Conservation (phyloP, 2,888 invertebrate species). For the Papilio elwesi region DNA sequence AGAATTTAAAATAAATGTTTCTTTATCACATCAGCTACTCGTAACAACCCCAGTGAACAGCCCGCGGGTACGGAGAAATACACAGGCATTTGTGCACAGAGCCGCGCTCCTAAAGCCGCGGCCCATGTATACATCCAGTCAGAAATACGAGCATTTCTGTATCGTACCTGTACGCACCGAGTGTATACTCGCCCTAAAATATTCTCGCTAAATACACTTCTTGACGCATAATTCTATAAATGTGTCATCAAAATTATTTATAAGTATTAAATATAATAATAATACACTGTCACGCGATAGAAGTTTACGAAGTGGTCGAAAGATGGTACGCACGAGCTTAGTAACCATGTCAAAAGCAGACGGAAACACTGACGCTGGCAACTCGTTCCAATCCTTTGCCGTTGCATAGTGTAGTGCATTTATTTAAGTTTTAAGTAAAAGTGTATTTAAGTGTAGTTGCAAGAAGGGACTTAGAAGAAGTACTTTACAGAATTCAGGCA, state of each 20-base stretch:
- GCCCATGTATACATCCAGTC: constrained; percentile 22
- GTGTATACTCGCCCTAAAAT: constrained; percentile 21
- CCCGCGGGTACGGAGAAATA: constrained; percentile 40
- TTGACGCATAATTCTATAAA: not conserved
- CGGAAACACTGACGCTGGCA: too few species aligned
- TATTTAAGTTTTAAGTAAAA: too few species aligned
- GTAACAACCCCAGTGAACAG: constrained; percentile 29
- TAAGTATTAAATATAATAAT: too few species aligned
- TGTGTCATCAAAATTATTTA: not conserved
- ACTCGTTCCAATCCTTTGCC: too few species aligned
- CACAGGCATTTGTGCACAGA: constrained; percentile 39
- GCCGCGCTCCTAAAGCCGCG: constrained; percentile 31
- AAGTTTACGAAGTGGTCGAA: too few species aligned
- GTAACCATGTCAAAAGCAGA: too few species aligned
- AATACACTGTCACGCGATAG: too few species aligned
- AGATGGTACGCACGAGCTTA: too few species aligned
- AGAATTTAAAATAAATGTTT: not conserved
- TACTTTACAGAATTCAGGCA: too few species aligned
- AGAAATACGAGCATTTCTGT: constrained; percentile 4
- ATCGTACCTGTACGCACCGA: not conserved
- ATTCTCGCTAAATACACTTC: constrained; percentile 2
- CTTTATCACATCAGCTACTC: constrained; percentile 1
- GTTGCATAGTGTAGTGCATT: too few species aligned
- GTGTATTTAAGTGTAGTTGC: too few species aligned
- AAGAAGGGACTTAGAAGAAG: too few species aligned